These are phyloP conservation scores for zebrafish (Danio rerio) DNA, from an alignment of 2,113 vertebrate species.

Conservation along the genomic window GRCz12tu NC_133181.1:11030501-11031000, in stretches of 20 bases:
- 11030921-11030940: no score
- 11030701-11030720: neutral
- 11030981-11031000: no score
- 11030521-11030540: neutral
- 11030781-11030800: neutral
- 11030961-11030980: no score
- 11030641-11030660: neutral
- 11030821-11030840: conserved; percentile 2
- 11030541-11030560: neutral
- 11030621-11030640: neutral
- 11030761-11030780: neutral
- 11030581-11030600: neutral
- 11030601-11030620: neutral
- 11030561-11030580: neutral
- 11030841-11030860: no score
- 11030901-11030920: no score
- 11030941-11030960: no score
- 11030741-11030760: neutral
- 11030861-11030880: no score
- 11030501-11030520: neutral
- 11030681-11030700: neutral
- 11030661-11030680: neutral
- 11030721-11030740: neutral
- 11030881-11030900: no score
- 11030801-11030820: neutral